Base-by-base conservation (phyloP, 2,797 vertebrate species). In the Smutsia gigantea region DNA sequence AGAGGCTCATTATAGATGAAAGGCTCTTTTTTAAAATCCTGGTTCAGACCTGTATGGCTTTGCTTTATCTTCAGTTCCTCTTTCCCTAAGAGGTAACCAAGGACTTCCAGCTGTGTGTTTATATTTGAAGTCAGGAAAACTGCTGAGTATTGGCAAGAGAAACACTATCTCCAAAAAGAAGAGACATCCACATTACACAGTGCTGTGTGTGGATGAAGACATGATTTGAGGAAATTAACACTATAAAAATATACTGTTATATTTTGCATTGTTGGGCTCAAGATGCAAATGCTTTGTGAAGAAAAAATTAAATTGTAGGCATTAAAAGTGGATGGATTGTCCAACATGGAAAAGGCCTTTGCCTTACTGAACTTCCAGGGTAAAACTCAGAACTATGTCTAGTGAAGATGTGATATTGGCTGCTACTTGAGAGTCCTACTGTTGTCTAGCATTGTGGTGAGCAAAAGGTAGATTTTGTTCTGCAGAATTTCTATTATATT, bases 261-360 rank as follows among this genome's bases (percentile, higher is more conserved):
- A 61, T 79, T 95, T 77, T 92, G 7, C 14, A 71, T 72, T 37
- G 37, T 66, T 68, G 31, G 14, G 2, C 75, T 92, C 79, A 64
- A 82, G n/a, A 79, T 46, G 6, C 39, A 93, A 95, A 93, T 57
- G 42, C 13, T 72, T 82, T 72, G 11, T 37, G 75, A 94, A 85
- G 51, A 8, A 90, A 90, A 87, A 71, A 23, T 46, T 51, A 63
- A 83, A 49, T 18, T 29, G 31, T 18, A 79, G 5, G 8, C 72
- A 4, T 64, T 87, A 85, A 51, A 87, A 81, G 75, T 74, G 72
- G 9, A 42, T 53, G 15, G 34, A 31, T 55, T 81, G 21, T 18
- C 3, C 68, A 27, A 25, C 29, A 2, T 37, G 25, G 72, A 90
- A 71, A 39, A 92, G 13, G 25, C 2, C 23, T 59, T 34, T 4